Conservation (phyloP, 2,888 invertebrate genomes). For the Latrodectus elegans region DNA sequence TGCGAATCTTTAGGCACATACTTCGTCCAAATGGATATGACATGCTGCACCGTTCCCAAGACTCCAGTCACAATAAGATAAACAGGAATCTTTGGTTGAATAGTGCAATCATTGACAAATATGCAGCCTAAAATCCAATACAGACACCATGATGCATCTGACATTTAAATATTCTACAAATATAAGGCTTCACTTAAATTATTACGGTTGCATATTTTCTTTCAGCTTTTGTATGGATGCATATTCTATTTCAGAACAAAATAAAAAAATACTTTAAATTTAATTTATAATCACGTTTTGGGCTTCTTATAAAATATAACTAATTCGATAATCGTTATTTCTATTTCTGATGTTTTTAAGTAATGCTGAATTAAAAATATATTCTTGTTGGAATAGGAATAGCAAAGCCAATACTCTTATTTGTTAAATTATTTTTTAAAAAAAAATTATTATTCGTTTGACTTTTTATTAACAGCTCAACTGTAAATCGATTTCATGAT, state of each 20-base stretch:
- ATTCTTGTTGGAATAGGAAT: too few relatives aligned
- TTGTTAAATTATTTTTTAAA: too few relatives aligned
- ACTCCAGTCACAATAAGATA: constrained; percentile 49
- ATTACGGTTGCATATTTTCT: background rate
- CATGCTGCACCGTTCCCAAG: constrained; percentile 52
- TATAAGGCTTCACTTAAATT: background rate
- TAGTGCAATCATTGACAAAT: constrained; percentile 45
- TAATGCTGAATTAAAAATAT: too few relatives aligned
- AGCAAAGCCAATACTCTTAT: too few relatives aligned
- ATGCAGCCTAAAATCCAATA: constrained; percentile 31
- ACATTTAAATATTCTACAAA: background rate
- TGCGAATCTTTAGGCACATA: constrained; percentile 46
- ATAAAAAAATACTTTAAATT: background rate
- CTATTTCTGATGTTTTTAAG: too few relatives aligned
- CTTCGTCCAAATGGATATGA: constrained; percentile 54
- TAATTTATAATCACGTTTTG: too few relatives aligned
- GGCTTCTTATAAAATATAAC: background rate
- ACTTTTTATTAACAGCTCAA: too few relatives aligned
- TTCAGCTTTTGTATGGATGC: background rate
- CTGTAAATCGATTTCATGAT: too few relatives aligned
- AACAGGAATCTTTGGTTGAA: constrained; percentile 54
- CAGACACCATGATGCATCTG: background rate
- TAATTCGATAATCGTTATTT: too few relatives aligned
- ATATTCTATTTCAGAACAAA: background rate
- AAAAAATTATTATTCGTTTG: too few relatives aligned